Evolutionary conservation across 2,797 vertebrate species (phyloP).

Genomic region (Cheirogaleus major): DNA sequence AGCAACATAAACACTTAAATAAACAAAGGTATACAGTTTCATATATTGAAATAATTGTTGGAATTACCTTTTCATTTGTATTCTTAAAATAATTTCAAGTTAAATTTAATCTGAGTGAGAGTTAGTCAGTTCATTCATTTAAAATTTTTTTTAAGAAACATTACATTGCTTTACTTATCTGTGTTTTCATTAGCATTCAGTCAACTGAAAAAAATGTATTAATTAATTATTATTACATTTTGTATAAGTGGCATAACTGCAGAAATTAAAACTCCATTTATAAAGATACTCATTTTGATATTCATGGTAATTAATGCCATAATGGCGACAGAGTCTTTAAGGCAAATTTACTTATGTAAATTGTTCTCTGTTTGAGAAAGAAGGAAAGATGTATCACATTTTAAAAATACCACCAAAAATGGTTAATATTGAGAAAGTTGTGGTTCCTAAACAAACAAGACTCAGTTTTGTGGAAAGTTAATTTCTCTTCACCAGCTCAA

Average conservation of each 20-base stretch:
- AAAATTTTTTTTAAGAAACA: neutral
- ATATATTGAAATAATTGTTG: neutral
- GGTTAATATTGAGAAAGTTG: neutral
- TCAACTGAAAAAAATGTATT: neutral
- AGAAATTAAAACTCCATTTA: constrained; percentile 47
- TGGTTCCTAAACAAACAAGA: neutral
- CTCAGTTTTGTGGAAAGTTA: neutral
- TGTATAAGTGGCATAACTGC: neutral
- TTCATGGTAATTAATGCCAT: neutral
- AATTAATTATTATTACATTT: neutral
- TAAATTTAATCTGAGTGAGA: neutral
- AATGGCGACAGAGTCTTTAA: neutral
- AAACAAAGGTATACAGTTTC: neutral
- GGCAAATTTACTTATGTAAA: neutral
- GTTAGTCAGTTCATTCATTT: neutral
- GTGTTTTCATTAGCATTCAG: neutral
- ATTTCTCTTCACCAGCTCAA: neutral
- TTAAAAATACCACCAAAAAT: neutral
- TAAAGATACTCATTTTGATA: constrained; percentile 34
- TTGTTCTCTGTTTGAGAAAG: neutral
- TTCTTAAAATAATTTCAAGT: neutral
- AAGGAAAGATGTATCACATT: neutral
- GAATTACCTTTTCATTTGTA: neutral
- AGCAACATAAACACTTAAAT: neutral
- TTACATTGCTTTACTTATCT: neutral